Evolutionary conservation across 2,113 vertebrate genomes (phyloP).

Genomic region (Haemorhous mexicanus): DNA sequence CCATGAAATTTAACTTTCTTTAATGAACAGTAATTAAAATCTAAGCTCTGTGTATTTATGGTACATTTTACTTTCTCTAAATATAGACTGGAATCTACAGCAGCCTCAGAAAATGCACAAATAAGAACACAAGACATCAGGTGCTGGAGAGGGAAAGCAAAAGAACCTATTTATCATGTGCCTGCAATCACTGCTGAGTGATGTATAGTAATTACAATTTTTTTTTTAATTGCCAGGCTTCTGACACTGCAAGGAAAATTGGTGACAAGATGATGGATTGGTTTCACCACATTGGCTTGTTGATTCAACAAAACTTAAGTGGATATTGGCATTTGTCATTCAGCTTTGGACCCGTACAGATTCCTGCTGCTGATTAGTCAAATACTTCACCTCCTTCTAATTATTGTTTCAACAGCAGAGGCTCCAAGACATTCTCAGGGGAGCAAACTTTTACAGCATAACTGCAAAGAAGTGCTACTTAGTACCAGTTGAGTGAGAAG

Average conservation of each 20-base stretch:
- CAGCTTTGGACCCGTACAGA: conserved; percentile 74
- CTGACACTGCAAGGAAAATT: conserved; percentile 69
- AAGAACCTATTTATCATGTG: conserved; percentile 74
- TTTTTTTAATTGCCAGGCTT: conserved; percentile 79
- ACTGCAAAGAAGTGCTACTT: conserved; percentile 65
- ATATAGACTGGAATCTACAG: conserved; percentile 4
- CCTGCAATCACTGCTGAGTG: conserved; percentile 66
- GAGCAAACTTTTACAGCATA: conserved; percentile 69
- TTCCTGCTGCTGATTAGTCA: conserved; percentile 87
- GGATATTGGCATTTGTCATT: conserved; percentile 96
- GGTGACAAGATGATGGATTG: conserved; percentile 92
- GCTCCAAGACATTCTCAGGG: conserved; percentile 64
- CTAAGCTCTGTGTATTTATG: background rate
- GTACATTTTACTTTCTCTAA: background rate
- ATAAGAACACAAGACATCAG: background rate
- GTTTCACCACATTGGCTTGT: conserved; percentile 84
- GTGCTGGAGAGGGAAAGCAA: conserved; percentile 28
- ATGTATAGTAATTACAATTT: conserved; percentile 67
- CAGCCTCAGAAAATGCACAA: conserved; percentile 8
- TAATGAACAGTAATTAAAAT: conserved; percentile 38
- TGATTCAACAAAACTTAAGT: conserved; percentile 82
- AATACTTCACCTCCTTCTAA: conserved; percentile 83
- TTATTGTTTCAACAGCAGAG: conserved; percentile 82
- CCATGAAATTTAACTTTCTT: background rate
- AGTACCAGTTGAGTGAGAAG: conserved; percentile 61